Conservation (phyloP, 2,888 invertebrate species). For the Lasioglossum vierecki region DNA sequence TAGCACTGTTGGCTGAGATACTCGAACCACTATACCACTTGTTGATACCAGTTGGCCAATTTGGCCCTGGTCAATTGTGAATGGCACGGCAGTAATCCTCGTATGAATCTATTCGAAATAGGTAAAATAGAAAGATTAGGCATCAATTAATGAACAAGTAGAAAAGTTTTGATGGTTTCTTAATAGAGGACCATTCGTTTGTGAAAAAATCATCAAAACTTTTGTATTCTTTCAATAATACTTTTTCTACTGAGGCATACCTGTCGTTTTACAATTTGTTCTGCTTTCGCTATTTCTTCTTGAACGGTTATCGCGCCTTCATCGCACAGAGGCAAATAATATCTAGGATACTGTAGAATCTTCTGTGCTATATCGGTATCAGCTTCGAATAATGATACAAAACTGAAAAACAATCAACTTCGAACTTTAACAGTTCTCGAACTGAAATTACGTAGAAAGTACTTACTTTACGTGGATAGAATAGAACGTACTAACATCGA, state of each 20-base stretch:
- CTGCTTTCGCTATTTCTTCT: conserved; percentile 84
- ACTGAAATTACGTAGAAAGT: conserved; percentile 15
- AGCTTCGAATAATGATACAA: conserved; percentile 89
- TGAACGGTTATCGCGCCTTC: conserved; percentile 87
- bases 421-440: background rate
- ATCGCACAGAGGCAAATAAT: conserved; percentile 88
- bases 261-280: conserved; percentile 85
- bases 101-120: conserved; percentile 71
- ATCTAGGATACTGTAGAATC: conserved; percentile 88
- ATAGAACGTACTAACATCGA: conserved; percentile 87
- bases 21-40: conserved; percentile 91
- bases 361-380: conserved; percentile 88
- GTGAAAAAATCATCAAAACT: background rate
- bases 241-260: conserved; percentile 78
- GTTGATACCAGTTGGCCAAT: conserved; percentile 80
- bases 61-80: conserved; percentile 87
- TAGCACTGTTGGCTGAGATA: conserved; percentile 90
- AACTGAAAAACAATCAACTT: conserved; percentile 84
- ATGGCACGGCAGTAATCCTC: conserved; percentile 78
- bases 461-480: conserved; percentile 90
- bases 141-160: background rate
- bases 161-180: background rate
- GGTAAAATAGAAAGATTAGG: background rate
- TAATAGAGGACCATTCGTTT: background rate
- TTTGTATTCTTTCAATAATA: background rate